These are phyloP conservation scores for Rattus norvegicus DNA, from an alignment of 2,113 vertebrate genomes.

Conservation along the genomic window DNA sequence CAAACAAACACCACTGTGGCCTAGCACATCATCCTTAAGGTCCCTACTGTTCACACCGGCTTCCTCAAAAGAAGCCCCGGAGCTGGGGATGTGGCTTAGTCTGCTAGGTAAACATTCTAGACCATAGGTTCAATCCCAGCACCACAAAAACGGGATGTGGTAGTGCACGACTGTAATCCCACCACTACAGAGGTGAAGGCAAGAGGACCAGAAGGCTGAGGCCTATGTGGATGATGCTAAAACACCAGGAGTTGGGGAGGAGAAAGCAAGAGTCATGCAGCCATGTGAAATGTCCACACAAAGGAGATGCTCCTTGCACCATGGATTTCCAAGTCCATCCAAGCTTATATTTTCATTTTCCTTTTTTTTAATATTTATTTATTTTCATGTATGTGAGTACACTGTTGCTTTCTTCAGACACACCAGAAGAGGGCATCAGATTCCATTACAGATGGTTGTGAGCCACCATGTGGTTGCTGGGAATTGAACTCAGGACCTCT, in stretches of 20 bases:
- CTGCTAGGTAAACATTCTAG: neutral
- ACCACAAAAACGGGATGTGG: neutral
- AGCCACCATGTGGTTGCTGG: no score
- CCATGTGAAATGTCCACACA: neutral
- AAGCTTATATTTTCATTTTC: neutral
- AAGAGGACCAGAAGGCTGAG: neutral
- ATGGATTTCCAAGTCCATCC: neutral
- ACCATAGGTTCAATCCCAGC: neutral
- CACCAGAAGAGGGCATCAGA: no score
- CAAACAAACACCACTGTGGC: fast-evolving
- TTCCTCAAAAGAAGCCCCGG: neutral
- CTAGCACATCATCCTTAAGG: neutral
- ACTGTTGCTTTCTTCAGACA: no score
- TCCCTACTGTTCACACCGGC: neutral
- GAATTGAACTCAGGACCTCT: no score
- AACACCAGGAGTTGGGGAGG: neutral
- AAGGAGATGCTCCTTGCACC: neutral
- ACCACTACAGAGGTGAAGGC: neutral
- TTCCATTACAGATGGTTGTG: no score
- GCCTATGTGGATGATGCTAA: neutral
- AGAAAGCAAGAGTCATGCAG: no score
- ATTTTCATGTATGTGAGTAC: no score
- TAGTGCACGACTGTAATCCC: neutral
- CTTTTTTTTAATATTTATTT: no score
- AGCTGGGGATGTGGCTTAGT: no score